Base-by-base conservation (phyloP, 2,113 vertebrate genomes). In the Xenopus borealis region DNA sequence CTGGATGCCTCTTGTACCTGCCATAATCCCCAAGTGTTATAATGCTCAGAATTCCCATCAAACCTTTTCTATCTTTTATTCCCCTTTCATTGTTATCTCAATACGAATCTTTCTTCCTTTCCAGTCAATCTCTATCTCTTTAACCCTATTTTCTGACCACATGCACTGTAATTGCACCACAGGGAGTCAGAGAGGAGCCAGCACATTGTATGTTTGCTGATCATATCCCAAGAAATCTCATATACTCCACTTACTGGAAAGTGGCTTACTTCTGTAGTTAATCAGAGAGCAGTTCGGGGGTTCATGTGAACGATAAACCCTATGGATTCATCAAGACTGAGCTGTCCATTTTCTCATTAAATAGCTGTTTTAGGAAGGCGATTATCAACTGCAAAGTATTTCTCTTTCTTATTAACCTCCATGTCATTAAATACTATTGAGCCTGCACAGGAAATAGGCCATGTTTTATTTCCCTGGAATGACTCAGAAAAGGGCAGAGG, bases 261-360 rank as follows among this genome's bases (percentile, higher is more conserved):
- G 27, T 27, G 2, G 64, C 58, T 63, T 58, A 64, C 64, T 75
- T 68, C 53, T 55, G 53, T 55, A 50, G 72, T 53, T 75, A 67
- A 68, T 68, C 64, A 50, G 64, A 66, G 44, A 61, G 64, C 52
- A 27, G 40, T 33, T 45, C 23, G 16, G 11, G n/a, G 72, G 19
- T 62, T 72, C 55, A 55, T 30, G 61, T 17, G 10, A 50, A 63
- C 65, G 19, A 68, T 68, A 68, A 75, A 68, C 72, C 55, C 57
- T 58, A 66, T 62, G 57, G 72, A 68, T 75, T 75, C 72, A 75
- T 75, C 72, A 75, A 75, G 65, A 55, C 72, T 75, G 65, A 75
- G 30, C 72, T 75, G 72, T 75, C 72, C 68, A 68, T 75, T 75
- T 75, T 75, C 72, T 62, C 72, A 75, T 75, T 75, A 75, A 75